phyloP scores from a whole-genome alignment of 2,797 vertebrate genomes.

The Leptatherina wallacei region DNA sequence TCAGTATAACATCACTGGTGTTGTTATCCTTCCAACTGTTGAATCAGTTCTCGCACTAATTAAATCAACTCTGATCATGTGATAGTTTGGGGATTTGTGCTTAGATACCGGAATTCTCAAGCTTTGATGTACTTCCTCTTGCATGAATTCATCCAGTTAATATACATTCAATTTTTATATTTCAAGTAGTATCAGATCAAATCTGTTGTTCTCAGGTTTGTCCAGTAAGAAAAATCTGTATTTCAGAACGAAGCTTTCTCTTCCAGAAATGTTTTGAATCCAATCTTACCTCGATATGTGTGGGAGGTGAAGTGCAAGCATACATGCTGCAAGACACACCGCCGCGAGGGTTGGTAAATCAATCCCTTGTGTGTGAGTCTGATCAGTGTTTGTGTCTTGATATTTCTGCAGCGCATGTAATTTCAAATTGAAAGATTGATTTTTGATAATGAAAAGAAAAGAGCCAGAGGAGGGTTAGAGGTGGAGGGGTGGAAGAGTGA shows the following conservation, averaged over 20 bases:
- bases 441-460: conserved; percentile 47
- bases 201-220: not conserved
- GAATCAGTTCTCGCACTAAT: not conserved
- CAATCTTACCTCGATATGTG: conserved; percentile 37
- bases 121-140: not conserved
- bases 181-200: not conserved
- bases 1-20: not conserved
- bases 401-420: not conserved
- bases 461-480: not conserved
- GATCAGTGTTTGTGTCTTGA: conserved; percentile 9
- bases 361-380: not conserved
- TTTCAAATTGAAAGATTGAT: conserved; percentile 36
- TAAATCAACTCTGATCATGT: conserved; percentile 7
- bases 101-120: not conserved
- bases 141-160: not conserved
- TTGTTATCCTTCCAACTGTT: conserved; percentile 6
- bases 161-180: not conserved
- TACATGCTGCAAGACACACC: conserved; percentile 11
- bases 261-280: conserved; percentile 26
- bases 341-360: conserved; percentile 20
- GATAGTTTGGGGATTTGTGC: not conserved
- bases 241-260: conserved; percentile 22
- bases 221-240: conserved; percentile 10
- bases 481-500: not conserved
- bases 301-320: conserved; percentile 23